These are phyloP conservation scores for Panagrolaimus sp. DNA, from an alignment of 1,140 invertebrate genomes.

Conservation along the genomic window DNA sequence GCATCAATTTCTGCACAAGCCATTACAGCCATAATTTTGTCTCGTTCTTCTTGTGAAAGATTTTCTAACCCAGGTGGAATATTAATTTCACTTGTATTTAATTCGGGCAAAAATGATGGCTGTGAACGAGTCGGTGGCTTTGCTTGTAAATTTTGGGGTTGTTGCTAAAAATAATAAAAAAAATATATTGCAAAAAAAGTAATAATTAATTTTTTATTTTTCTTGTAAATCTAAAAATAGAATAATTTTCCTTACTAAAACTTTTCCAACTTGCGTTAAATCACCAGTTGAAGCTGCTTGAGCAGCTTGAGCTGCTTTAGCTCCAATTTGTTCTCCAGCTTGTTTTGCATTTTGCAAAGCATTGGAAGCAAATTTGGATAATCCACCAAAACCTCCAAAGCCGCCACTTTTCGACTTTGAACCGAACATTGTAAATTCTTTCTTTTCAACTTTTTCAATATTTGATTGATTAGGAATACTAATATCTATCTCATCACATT, in stretches of 20 bases:
- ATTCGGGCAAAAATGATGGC: constrained; percentile 4
- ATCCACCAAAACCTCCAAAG: constrained; percentile 36
- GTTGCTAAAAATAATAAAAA: not conserved
- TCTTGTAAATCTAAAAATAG: not conserved
- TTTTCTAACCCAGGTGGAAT: constrained; percentile 52
- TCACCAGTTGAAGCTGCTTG: constrained; percentile 29
- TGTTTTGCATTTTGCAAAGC: constrained; percentile 41
- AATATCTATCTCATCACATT: too few species aligned
- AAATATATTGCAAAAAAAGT: too few species aligned
- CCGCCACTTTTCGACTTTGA: constrained; percentile 9
- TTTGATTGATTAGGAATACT: not conserved
- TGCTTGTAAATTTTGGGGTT: not conserved
- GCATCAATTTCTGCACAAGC: constrained; percentile 51
- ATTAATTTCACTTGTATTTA: not conserved
- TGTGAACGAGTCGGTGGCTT: constrained; percentile 10
- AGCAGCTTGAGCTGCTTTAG: constrained; percentile 36
- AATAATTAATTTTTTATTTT: too few species aligned
- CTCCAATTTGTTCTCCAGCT: constrained; percentile 33
- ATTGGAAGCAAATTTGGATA: constrained; percentile 40
- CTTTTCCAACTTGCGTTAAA: constrained; percentile 27
- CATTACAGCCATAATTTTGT: constrained; percentile 56
- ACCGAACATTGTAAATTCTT: not conserved
- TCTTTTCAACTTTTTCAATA: too few species aligned
- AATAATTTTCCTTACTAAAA: not conserved
- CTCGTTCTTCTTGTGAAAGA: constrained; percentile 52